phyloP scores from a whole-genome alignment of 1,140 invertebrate genomes.

The Drosophila nannoptera region DNA sequence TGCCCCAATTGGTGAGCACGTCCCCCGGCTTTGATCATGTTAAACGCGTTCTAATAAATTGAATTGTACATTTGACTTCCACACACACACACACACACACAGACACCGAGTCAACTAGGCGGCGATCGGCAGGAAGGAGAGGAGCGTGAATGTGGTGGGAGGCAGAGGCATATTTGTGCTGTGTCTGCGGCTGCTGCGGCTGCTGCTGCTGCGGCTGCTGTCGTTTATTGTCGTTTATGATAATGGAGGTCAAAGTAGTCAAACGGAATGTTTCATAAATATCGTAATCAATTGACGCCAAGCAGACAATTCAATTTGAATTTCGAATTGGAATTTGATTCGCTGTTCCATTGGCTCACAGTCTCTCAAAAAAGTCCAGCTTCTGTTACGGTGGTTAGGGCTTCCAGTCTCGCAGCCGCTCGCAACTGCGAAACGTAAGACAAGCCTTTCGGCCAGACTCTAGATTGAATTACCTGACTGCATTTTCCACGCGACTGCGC shows the following conservation, averaged over 20 bases:
- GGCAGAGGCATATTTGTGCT: slow-evolving; percentile 7
- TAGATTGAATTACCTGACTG: slow-evolving; percentile 67
- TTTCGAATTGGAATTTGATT: slow-evolving; percentile 54
- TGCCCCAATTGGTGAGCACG: slow-evolving; percentile 27
- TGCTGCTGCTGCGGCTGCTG: slow-evolving; percentile 26
- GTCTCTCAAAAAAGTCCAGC: slow-evolving; percentile 25
- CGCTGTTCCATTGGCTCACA: slow-evolving; percentile 15
- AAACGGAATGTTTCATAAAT: slow-evolving; percentile 73
- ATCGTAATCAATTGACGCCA: slow-evolving; percentile 70
- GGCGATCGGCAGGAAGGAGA: neutral
- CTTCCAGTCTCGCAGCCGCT: neutral
- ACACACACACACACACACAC: slow-evolving; percentile 21
- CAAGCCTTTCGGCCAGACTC: slow-evolving; percentile 45
- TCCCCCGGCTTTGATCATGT: slow-evolving; percentile 52
- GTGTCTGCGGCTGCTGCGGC: slow-evolving; percentile 20
- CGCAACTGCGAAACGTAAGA: slow-evolving; percentile 49
- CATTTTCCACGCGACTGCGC: slow-evolving; percentile 72
- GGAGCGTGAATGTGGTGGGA: neutral
- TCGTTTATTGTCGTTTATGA: slow-evolving; percentile 65
- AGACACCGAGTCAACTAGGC: slow-evolving; percentile 1
- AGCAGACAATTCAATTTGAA: slow-evolving; percentile 47
- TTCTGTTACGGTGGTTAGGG: slow-evolving; percentile 49
- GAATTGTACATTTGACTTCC: slow-evolving; percentile 75
- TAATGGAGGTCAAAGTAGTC: slow-evolving; percentile 76
- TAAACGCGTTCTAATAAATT: slow-evolving; percentile 75